A percentile compares a stretch with the other conserved stretches of the same genome.
These are phyloP conservation scores for Epizoanthus fatuus DNA, from an alignment of 92 coral and sea anemone genomes.

Conservation along the genomic window DNA sequence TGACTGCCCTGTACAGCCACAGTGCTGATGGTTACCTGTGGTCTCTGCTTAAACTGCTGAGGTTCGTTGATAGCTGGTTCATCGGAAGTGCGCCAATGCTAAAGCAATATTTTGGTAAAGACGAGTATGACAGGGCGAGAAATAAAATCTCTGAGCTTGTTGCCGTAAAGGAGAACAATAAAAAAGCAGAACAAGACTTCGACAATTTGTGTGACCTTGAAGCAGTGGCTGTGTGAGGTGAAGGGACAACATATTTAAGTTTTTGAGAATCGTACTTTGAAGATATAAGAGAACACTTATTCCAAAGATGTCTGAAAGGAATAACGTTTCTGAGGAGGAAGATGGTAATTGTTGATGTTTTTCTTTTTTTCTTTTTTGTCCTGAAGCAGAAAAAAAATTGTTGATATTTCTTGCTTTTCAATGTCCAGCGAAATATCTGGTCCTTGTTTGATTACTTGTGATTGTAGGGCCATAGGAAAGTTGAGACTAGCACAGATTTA, in stretches of 20 bases:
- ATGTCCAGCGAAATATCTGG: too few relatives aligned
- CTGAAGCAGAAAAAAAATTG: too few relatives aligned
- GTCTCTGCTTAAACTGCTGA: conserved; percentile 77
- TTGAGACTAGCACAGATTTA: too few relatives aligned
- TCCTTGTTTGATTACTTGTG: too few relatives aligned
- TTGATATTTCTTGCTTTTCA: too few relatives aligned
- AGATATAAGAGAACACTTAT: too few relatives aligned
- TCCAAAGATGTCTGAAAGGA: too few relatives aligned
- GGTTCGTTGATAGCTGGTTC: conserved; percentile 65
- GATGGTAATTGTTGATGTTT: too few relatives aligned
- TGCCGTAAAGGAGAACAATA: conserved; percentile 38
- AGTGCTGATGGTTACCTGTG: conserved; percentile 78
- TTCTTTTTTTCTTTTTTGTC: too few relatives aligned
- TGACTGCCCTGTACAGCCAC: conserved; percentile 76
- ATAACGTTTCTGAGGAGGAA: too few relatives aligned
- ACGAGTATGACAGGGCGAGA: conserved; percentile 63
- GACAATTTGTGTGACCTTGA: conserved; percentile 63
- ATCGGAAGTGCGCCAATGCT: conserved; percentile 74
- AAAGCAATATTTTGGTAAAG: conserved; percentile 65
- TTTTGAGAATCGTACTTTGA: background rate
- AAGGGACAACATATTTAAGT: background rate
- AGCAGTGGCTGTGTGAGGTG: conserved; percentile 35
- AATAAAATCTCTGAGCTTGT: conserved; percentile 59
- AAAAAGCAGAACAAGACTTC: conserved; percentile 52
- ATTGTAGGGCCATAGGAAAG: too few relatives aligned